A percentile compares a stretch with the other conserved stretches of the same genome.
phyloP scores from a whole-genome alignment of 2,888 invertebrate genomes.

The Nomada flava region DNA sequence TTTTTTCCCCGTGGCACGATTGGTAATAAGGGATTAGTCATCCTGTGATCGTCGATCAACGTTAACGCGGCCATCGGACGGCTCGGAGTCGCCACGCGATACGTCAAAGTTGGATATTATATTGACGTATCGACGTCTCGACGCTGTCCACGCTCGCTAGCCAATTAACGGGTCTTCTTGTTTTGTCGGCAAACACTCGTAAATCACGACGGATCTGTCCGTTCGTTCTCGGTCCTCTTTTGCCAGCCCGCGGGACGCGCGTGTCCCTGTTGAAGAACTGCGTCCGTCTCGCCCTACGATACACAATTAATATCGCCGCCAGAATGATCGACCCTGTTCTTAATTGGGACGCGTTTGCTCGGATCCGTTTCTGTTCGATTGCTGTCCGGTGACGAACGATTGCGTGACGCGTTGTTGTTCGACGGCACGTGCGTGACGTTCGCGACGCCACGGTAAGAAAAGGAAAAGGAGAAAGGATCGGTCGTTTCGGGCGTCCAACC shows the following conservation, averaged over 20 bases:
- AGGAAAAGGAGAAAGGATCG: too few species aligned
- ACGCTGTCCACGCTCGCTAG: constrained; percentile 69
- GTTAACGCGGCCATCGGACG: constrained; percentile 59
- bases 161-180: constrained; percentile 77
- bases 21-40: constrained; percentile 80
- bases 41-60: constrained; percentile 79
- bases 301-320: constrained; percentile 48
- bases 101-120: constrained; percentile 71
- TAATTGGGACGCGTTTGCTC: constrained; percentile 46
- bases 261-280: constrained; percentile 3
- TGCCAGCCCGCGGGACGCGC: constrained; percentile 33
- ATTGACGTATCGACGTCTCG: constrained; percentile 78
- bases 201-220: constrained; percentile 68
- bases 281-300: constrained; percentile 24
- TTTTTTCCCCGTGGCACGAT: constrained; percentile 67
- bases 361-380: constrained; percentile 29
- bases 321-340: constrained; percentile 13
- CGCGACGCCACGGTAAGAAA: not conserved
- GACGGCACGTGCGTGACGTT: not conserved
- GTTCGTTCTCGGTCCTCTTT: constrained; percentile 50
- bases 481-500: not conserved
- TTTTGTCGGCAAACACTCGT: constrained; percentile 74
- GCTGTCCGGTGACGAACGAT: constrained; percentile 18
- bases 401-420: constrained; percentile 31
- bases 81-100: constrained; percentile 56